phyloP scores from a whole-genome alignment of 2,888 invertebrate genomes.

The Drosophila borborema region DNA sequence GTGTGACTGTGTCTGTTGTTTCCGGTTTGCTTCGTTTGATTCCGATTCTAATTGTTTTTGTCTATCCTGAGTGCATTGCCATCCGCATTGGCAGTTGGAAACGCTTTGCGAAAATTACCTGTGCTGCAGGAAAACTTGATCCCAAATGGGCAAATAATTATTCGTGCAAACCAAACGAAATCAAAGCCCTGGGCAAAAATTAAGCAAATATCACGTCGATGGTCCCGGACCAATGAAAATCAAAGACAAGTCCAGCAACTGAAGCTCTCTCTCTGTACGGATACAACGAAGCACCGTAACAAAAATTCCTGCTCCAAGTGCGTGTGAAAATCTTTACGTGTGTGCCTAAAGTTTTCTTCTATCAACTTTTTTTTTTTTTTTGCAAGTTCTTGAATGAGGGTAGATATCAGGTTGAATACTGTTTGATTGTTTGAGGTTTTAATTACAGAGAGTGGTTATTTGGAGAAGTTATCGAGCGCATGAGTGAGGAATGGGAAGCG shows the following conservation, averaged over 20 bases:
- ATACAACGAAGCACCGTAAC: constrained; percentile 43
- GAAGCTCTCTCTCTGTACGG: constrained; percentile 23
- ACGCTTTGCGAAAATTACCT: constrained; percentile 59
- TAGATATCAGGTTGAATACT: constrained; percentile 39
- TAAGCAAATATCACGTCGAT: constrained; percentile 77
- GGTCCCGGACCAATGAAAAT: constrained; percentile 43
- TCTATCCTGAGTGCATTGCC: constrained; percentile 38
- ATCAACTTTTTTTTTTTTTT: constrained; percentile 7
- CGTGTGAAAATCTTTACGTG: constrained; percentile 68
- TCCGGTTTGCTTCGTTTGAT: constrained; percentile 74
- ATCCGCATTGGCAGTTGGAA: constrained; percentile 27
- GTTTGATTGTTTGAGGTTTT: constrained; percentile 67
- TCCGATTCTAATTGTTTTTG: constrained; percentile 77
- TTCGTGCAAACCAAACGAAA: constrained; percentile 62
- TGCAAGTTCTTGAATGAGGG: neutral
- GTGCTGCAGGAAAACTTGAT: constrained; percentile 61
- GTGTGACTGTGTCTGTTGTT: constrained; percentile 44
- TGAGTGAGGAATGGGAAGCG: constrained; percentile 3
- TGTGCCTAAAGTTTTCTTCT: constrained; percentile 48
- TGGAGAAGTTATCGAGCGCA: constrained; percentile 41
- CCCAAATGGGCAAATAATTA: constrained; percentile 77
- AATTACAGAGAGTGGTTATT: constrained; percentile 72
- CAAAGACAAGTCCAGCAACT: constrained; percentile 44
- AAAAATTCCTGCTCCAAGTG: constrained; percentile 62
- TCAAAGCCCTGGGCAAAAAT: constrained; percentile 55